A percentile compares a stretch with the other conserved stretches of the same genome.
phyloP scores from a whole-genome alignment of 2,113 vertebrate genomes.

The Thermophis baileyi region DNA sequence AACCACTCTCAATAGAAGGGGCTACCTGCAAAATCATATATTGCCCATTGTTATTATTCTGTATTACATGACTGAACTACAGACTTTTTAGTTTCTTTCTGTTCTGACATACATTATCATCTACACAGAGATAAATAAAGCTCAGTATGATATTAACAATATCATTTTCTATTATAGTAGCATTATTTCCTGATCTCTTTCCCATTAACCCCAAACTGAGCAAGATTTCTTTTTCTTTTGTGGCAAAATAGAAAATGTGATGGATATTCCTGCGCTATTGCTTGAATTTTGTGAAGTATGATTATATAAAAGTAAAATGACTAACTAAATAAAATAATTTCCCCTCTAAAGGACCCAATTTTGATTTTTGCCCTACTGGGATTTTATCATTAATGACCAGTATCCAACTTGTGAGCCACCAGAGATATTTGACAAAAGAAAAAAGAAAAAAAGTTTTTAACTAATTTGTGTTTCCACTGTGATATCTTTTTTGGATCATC shows the following conservation, averaged over 20 bases:
- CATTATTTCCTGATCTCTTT: not conserved
- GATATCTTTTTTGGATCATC: not conserved
- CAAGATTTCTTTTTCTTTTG: not conserved
- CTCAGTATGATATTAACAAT: not conserved
- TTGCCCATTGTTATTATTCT: not conserved
- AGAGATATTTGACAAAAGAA: not conserved
- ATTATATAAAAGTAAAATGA: not conserved
- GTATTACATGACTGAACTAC: not conserved
- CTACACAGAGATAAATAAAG: not conserved
- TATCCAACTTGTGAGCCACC: not conserved
- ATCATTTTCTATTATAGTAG: too few species aligned
- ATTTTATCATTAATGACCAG: not conserved
- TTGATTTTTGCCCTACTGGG: not conserved
- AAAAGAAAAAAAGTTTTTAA: not conserved
- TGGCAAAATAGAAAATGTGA: not conserved
- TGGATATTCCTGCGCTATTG: not conserved
- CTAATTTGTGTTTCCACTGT: not conserved
- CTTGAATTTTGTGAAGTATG: not conserved
- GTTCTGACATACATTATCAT: not conserved
- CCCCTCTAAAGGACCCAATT: not conserved
- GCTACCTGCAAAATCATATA: not conserved
- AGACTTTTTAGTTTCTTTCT: not conserved
- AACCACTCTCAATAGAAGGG: not conserved
- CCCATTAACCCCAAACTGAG: too few species aligned
- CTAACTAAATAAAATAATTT: not conserved